Evolutionary conservation across 2,797 vertebrate genomes (phyloP).

Genomic region (Morus bassanus): DNA sequence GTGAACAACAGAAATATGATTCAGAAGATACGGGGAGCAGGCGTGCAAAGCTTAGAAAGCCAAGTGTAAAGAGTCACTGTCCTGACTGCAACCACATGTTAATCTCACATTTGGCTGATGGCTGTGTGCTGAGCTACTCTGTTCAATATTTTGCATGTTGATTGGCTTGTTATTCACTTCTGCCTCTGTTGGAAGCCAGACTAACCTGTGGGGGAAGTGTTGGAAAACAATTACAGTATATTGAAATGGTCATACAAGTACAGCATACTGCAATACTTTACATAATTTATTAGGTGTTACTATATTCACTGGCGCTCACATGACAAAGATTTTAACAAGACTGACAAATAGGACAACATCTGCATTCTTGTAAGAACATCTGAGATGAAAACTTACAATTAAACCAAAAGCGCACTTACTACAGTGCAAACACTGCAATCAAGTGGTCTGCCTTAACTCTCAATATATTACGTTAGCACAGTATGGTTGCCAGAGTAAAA

Average conservation of each 20-base stretch:
- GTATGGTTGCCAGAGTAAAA: neutral
- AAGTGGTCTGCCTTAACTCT: neutral
- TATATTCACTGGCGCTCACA: conserved; percentile 22
- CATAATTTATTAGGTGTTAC: conserved; percentile 65
- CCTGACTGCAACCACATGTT: neutral
- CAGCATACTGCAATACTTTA: conserved; percentile 40
- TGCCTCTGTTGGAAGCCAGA: conserved; percentile 58
- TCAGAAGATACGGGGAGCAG: neutral
- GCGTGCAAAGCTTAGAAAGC: neutral
- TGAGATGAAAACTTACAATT: conserved; percentile 29
- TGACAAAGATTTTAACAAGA: conserved; percentile 44
- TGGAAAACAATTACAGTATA: conserved; percentile 45
- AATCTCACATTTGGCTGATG: neutral
- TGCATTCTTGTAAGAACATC: conserved; percentile 27
- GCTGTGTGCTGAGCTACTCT: neutral
- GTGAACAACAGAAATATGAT: neutral
- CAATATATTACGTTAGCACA: neutral
- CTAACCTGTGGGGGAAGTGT: conserved; percentile 47
- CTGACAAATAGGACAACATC: conserved; percentile 42
- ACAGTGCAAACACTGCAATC: neutral
- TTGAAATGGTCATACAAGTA: conserved; percentile 45
- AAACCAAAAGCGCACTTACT: neutral
- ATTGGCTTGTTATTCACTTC: conserved; percentile 69
- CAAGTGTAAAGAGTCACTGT: neutral
- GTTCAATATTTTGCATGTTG: conserved; percentile 56